Evolutionary conservation across 2,113 vertebrate genomes (phyloP).

Genomic region (Albula goreensis): DNA sequence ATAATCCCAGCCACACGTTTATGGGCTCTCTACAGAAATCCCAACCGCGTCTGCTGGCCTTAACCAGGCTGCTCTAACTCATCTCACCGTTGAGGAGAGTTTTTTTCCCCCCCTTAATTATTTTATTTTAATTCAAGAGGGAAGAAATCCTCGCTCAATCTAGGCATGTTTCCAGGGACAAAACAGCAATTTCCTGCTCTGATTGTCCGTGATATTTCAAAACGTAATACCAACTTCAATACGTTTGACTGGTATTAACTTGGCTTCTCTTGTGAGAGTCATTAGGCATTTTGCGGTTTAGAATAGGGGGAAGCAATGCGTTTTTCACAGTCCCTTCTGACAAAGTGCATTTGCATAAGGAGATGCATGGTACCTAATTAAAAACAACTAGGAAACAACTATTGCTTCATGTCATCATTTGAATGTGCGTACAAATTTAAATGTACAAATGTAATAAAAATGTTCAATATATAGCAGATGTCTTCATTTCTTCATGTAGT

Average conservation of each 20-base stretch:
- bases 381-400: too few relatives aligned
- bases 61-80: constrained; percentile 7
- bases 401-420: too few relatives aligned
- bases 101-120: background rate
- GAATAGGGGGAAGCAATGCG: background rate
- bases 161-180: constrained; percentile 17
- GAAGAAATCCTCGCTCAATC: constrained; percentile 6
- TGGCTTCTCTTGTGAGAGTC: background rate
- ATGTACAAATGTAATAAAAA: too few relatives aligned
- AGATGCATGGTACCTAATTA: background rate
- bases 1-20: constrained; percentile 4
- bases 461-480: too few relatives aligned
- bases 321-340: background rate
- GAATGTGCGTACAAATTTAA: too few relatives aligned
- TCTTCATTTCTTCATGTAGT: too few relatives aligned
- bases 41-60: constrained; percentile 5
- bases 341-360: background rate
- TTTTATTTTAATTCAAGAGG: constrained; percentile 10
- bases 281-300: background rate
- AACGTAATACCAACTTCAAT: background rate
- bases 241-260: background rate
- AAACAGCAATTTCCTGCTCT: constrained; percentile 14
- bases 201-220: constrained; percentile 6
- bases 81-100: background rate
- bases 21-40: background rate